A percentile compares a stretch with the other conserved stretches of the same genome.
Conservation (phyloP, 1,140 invertebrate species). For the Mya arenaria region DNA sequence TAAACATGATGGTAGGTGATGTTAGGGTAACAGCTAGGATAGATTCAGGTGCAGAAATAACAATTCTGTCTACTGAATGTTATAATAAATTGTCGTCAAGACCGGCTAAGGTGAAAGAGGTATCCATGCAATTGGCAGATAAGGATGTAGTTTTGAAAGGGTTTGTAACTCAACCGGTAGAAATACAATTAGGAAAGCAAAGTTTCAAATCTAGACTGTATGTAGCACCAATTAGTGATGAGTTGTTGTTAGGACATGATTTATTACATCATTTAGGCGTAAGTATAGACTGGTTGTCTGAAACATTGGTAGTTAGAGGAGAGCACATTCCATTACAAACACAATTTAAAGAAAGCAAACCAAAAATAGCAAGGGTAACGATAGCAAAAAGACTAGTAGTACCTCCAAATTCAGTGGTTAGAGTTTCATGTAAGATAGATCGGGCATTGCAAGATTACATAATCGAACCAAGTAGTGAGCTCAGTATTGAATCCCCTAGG, state of each 20-base stretch:
- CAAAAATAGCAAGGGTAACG: not conserved
- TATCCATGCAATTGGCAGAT: not conserved
- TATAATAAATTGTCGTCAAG: constrained; percentile 9
- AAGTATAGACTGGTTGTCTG: not conserved
- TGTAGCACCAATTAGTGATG: constrained; percentile 22
- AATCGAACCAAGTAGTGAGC: not conserved
- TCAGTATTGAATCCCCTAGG: not conserved
- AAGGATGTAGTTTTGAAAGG: not conserved
- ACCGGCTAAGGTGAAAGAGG: constrained; percentile 13
- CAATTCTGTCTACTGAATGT: not conserved
- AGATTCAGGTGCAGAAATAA: constrained; percentile 38
- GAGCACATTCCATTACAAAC: constrained; percentile 9
- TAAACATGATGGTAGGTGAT: constrained; percentile 6
- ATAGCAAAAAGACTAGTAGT: no score
- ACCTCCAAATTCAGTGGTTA: constrained; percentile 26
- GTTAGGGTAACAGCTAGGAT: not conserved
- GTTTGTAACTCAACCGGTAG: constrained; percentile 5
- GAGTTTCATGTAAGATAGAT: not conserved
- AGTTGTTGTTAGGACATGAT: constrained; percentile 29
- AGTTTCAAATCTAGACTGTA: not conserved
- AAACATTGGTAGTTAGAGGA: not conserved
- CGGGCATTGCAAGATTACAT: not conserved
- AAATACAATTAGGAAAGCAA: not conserved
- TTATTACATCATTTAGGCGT: not conserved
- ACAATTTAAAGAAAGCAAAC: not conserved